Evolutionary conservation across 2,797 vertebrate genomes (phyloP).

Genomic region (Sebastes alutus): DNA sequence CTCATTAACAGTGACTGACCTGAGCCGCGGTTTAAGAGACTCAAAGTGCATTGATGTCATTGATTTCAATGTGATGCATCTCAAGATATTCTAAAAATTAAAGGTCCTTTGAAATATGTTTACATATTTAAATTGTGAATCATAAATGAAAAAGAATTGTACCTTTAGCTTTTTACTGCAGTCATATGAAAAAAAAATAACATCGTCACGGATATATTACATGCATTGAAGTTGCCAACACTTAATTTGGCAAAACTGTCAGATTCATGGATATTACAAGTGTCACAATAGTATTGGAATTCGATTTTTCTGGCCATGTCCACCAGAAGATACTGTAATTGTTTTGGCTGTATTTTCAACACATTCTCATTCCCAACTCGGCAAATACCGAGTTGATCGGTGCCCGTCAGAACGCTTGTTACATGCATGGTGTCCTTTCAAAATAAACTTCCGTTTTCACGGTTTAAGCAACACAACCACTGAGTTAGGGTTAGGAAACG

Average conservation of each 20-base stretch:
- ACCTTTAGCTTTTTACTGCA: neutral
- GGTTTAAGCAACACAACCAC: too few relatives aligned
- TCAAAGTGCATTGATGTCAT: slow-evolving; percentile 1
- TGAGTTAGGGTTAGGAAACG: too few relatives aligned
- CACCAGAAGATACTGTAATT: neutral
- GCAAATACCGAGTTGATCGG: too few relatives aligned
- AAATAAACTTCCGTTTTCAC: too few relatives aligned
- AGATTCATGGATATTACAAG: neutral
- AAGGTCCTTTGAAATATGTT: neutral
- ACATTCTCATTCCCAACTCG: too few relatives aligned
- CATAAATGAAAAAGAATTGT: neutral
- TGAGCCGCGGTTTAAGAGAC: slow-evolving; percentile 3
- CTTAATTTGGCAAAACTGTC: neutral
- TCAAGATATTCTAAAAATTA: neutral
- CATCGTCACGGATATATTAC: neutral
- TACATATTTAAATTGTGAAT: neutral
- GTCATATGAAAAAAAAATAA: neutral
- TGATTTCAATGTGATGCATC: neutral
- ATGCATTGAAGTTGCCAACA: neutral
- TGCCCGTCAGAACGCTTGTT: too few relatives aligned
- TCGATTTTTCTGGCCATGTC: neutral
- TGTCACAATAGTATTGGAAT: neutral
- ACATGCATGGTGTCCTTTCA: too few relatives aligned
- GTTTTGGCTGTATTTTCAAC: neutral
- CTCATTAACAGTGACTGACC: slow-evolving; percentile 19